Conservation (phyloP, 2,797 vertebrate species). For the Schizopygopsis pylzovi region DNA sequence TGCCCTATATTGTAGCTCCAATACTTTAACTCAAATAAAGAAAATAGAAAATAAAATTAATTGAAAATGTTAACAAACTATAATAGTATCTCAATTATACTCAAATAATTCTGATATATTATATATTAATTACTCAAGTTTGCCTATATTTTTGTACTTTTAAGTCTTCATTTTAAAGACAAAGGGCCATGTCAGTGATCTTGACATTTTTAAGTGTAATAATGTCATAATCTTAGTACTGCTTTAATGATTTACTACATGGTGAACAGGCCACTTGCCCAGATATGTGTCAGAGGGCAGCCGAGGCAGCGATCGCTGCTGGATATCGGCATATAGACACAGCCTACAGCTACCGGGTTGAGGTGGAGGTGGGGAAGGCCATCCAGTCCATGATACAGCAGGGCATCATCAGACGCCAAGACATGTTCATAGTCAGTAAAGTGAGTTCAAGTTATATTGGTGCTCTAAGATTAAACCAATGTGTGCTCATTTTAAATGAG, state of each 20-base stretch:
- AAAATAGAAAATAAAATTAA: not conserved
- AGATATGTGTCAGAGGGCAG: slow-evolving; percentile 69
- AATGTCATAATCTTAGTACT: too few species aligned
- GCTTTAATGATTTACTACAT: slow-evolving; percentile 30
- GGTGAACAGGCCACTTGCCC: slow-evolving; percentile 37
- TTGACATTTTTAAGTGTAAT: not conserved
- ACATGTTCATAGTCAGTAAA: slow-evolving; percentile 83
- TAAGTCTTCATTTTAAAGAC: not conserved
- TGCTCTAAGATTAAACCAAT: not conserved
- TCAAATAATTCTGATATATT: not conserved
- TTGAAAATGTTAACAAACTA: too few species aligned
- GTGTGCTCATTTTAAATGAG: not conserved
- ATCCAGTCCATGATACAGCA: slow-evolving; percentile 76
- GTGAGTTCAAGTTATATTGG: slow-evolving; percentile 59
- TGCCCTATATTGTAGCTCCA: not conserved
- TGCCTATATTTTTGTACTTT: not conserved
- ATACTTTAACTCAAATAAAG: not conserved
- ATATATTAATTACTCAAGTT: not conserved
- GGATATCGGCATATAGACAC: slow-evolving; percentile 82
- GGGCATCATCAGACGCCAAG: slow-evolving; percentile 76
- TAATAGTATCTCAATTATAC: not conserved
- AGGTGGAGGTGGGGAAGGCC: slow-evolving; percentile 75
- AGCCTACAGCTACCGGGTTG: slow-evolving; percentile 73
- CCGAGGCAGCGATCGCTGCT: slow-evolving; percentile 78
- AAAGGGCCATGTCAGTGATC: not conserved